A percentile compares a stretch with the other conserved stretches of the same genome.
Conservation (phyloP, 2,113 vertebrate species). For the Xerus inauris region DNA sequence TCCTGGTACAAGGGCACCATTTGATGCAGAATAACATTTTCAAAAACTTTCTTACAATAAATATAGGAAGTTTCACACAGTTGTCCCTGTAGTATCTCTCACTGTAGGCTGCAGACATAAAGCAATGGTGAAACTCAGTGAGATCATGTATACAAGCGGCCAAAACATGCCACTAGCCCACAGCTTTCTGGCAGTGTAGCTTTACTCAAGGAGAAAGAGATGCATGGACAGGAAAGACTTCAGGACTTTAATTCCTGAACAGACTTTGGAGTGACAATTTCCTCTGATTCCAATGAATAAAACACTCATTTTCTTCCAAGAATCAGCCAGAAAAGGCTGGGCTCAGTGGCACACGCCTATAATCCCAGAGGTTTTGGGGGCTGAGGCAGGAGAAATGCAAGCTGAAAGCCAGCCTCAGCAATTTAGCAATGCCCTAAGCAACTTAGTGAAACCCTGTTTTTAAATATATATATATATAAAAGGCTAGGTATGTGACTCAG, state of each 20-base stretch:
- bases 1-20: background rate
- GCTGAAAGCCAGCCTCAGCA: too few relatives aligned
- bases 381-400: too few relatives aligned
- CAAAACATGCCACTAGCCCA: background rate
- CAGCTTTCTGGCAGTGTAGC: background rate
- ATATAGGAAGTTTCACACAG: background rate
- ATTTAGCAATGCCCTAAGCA: too few relatives aligned
- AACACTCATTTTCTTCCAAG: background rate
- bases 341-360: too few relatives aligned
- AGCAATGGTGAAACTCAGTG: background rate
- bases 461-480: too few relatives aligned
- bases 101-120: background rate
- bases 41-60: background rate
- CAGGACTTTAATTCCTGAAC: background rate
- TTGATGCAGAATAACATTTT: background rate
- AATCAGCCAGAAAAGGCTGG: background rate
- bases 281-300: background rate
- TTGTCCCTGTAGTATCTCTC: background rate
- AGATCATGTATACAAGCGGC: background rate
- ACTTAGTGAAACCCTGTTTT: too few relatives aligned
- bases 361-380: too few relatives aligned
- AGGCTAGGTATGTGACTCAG: too few relatives aligned
- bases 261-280: background rate
- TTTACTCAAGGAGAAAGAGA: background rate
- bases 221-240: background rate